Base-by-base conservation (phyloP, 2,797 vertebrate genomes). In the Anomalospiza imberbis region DNA sequence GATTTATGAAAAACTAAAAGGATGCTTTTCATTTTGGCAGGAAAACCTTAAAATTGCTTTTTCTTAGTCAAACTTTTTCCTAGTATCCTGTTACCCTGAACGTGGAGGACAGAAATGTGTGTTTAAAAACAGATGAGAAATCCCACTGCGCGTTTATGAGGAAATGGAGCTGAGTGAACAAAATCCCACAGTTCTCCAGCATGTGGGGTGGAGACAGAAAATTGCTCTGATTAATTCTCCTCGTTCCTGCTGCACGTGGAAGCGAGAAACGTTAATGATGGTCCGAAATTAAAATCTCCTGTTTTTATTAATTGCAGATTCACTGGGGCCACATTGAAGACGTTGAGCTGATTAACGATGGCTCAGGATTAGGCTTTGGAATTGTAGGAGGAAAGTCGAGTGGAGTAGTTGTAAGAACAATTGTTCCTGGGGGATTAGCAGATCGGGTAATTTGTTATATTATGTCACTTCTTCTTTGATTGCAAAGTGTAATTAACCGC, bases 321-420 rank as follows among this genome's bases (percentile, higher is more conserved):
- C 97, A 82, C 44, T 99, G 99, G 99, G 98, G 98, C 74, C 98
- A 99, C 6, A 11, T 98, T 92, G 99, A 99, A 97, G 98, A 99
- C 66, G 98, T 99, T 83, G 98, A 99, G 94, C 98, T 99, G 94
- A 89, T 98, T 93, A 99, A 99, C 55, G 99, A 99, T 40, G 99
- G 99, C 26, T 99, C 99, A 0, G 99, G 99, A 88, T 97, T 99
- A 96, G 99, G 99, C 54, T 99, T 99, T 85, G 99, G 99, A 91
- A 99, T 99, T 47, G 99, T 99, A 73, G 99, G 99, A 72, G 99
- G 98, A 82, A 99, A 98, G 97, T 97, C 97, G 16, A 98, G 96
- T 18, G 99, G 99, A 6, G 99, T 99, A 81, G 98, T 99, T 77
- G 99, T 99, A 89, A 97, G 99, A 92, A 99, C 99, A 4, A 98